Percentiles rank a stretch among this genome's conserved stretches.
Evolutionary conservation across 35 echinoderm and acorn worm genomes (phyloP).

Genomic region (Diadema setosum): DNA sequence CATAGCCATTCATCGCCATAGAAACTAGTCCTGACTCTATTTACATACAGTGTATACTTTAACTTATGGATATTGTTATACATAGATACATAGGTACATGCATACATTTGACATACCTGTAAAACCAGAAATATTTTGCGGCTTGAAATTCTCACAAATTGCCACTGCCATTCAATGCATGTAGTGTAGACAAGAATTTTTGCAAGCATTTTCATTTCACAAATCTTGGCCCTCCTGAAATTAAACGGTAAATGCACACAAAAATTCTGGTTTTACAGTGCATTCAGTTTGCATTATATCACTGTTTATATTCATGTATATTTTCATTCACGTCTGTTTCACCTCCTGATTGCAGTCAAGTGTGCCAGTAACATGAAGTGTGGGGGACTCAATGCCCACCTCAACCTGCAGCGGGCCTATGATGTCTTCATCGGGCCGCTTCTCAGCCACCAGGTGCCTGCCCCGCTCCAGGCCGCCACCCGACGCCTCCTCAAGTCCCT

Average conservation of each 20-base stretch:
- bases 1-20: no score
- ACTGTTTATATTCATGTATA: not conserved
- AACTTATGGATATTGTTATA: no score
- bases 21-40: no score
- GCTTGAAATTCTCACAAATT: no score
- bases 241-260: not conserved
- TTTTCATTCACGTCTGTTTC: not conserved
- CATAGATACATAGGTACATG: no score
- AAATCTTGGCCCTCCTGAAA: not conserved
- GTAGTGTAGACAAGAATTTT: no score
- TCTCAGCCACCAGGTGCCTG: slow-evolving; percentile 34
- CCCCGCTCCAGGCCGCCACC: not conserved
- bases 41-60: no score
- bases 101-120: no score
- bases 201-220: not conserved
- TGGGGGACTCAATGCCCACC: slow-evolving; percentile 50
- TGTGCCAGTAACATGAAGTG: slow-evolving; percentile 76
- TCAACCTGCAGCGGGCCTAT: slow-evolving; percentile 43
- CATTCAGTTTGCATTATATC: not conserved
- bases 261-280: not conserved
- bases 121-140: no score
- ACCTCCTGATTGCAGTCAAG: slow-evolving; percentile 10
- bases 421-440: slow-evolving; percentile 59
- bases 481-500: slow-evolving; percentile 33
- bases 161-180: no score